Evolutionary conservation across 2,888 invertebrate species (phyloP), one percentile per base, ranked within the genome.

Genomic region (Xanthia togata): DNA sequence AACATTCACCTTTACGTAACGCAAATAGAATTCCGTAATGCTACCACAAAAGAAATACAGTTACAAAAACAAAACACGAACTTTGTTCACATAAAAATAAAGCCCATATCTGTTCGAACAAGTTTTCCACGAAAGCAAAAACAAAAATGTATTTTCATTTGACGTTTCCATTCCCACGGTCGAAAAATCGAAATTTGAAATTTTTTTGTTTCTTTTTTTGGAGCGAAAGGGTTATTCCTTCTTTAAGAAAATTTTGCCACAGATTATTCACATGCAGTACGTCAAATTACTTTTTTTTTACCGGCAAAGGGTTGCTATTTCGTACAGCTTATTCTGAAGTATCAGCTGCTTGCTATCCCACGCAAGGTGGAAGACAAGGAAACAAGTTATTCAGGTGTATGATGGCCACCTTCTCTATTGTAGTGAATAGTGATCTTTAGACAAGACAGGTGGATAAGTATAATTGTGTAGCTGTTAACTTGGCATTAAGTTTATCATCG

Each of bases 161-260:
- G 78, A 85, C 80, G 81, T 81, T 87, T 85, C 75, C 87, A 86
- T 87, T 88, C 88, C 88, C 88, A 88, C 88, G 88, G 81, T 87
- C 86, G 87, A 84, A 88, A 82, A 82, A 59, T 81, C 81, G 77
- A 82, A 87, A 81, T 81, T 83, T 81, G 73, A 73, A 76, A 71
- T 70, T 69, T 31, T n/a, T 78, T 70, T 41, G 59, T 70, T 72
- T 60, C 41, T 73, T 76, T 78, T 47, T 73, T 78, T 70, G 5
- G 26, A 12, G 50, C 60, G 35, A 81, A 81, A 70, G 82, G 57
- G 70, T 81, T 65, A 44, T 72, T 78, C 44, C 53, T 78, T 64
- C 41, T 78, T 67, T 57, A n/a, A 47, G 38, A 50, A 68, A 60
- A 68, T 59, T 75, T 74, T 55, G 57, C 70, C 73, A 69, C 44